A percentile compares a stretch with the other conserved stretches of the same genome.
phyloP scores from a whole-genome alignment of 2,113 vertebrate species.

The Channa maculata region DNA sequence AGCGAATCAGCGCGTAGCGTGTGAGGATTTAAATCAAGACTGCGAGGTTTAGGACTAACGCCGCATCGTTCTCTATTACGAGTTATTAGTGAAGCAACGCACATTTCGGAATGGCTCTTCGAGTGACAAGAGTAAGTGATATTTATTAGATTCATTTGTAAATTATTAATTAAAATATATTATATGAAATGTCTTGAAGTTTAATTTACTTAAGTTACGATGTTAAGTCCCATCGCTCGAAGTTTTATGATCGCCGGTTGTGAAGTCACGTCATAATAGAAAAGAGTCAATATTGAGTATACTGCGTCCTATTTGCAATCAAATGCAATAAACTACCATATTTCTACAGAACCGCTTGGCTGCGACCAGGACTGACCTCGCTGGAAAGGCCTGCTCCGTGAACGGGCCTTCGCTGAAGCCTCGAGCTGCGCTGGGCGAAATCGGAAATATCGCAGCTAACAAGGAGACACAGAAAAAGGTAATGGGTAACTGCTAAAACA shows the following conservation, averaged over 20 bases:
- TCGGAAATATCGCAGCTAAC: conserved; percentile 73
- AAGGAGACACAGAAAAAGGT: conserved; percentile 76
- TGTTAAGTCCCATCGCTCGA: too few relatives aligned
- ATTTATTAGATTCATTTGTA: too few relatives aligned
- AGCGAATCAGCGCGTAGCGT: conserved; percentile 75
- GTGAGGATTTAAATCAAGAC: conserved; percentile 83
- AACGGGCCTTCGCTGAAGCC: conserved; percentile 68
- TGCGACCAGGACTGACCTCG: conserved; percentile 65
- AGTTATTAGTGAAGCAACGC: neutral
- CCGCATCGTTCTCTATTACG: neutral
- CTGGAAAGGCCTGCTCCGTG: conserved; percentile 63
- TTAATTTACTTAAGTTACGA: too few relatives aligned
- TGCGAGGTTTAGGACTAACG: accelerated
- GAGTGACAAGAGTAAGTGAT: conserved; percentile 74
- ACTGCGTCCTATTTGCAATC: accelerated
- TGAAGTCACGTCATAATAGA: neutral
- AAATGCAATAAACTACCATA: accelerated
- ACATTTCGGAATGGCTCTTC: conserved; percentile 77
- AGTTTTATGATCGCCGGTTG: too few relatives aligned
- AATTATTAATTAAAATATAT: too few relatives aligned
- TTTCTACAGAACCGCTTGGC: conserved; percentile 80
- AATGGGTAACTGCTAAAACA: too few relatives aligned
- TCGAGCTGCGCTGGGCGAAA: conserved; percentile 83
- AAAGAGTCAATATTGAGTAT: neutral
- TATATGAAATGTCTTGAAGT: too few relatives aligned